These are phyloP conservation scores for Limanda limanda DNA, from an alignment of 2,113 vertebrate species.

Conservation along the genomic window DNA sequence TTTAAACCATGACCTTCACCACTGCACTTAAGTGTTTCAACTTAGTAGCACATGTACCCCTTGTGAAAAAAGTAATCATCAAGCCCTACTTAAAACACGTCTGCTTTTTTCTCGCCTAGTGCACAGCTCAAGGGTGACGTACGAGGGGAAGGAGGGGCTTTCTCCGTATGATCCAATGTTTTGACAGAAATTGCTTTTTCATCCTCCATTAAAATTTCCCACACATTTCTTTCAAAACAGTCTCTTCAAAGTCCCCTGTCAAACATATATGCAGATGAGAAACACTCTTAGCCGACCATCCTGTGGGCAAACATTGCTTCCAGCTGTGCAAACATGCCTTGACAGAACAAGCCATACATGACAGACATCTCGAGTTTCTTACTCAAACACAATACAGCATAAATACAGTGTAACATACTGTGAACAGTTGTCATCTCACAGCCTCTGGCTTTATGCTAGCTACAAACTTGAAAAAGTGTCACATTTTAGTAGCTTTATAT, in stretches of 20 bases:
- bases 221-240: constrained; percentile 78
- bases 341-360: constrained; percentile 71
- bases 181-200: constrained; percentile 69
- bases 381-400: constrained; percentile 52
- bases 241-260: constrained; percentile 75
- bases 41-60: neutral
- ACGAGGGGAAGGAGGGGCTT: constrained; percentile 30
- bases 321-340: constrained; percentile 80
- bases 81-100: neutral
- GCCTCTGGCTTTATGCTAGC: neutral
- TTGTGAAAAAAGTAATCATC: neutral
- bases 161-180: constrained; percentile 55
- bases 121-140: constrained; percentile 16
- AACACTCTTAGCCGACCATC: constrained; percentile 72
- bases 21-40: neutral
- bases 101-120: neutral
- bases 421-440: constrained; percentile 11
- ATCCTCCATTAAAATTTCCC: constrained; percentile 72
- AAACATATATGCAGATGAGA: constrained; percentile 76
- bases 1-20: neutral
- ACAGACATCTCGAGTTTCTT: constrained; percentile 63
- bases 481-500: no score
- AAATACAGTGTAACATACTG: constrained; percentile 31
- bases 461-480: neutral
- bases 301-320: constrained; percentile 75